Conservation (phyloP, 2,888 invertebrate genomes). For the Nomada ferruginata region DNA sequence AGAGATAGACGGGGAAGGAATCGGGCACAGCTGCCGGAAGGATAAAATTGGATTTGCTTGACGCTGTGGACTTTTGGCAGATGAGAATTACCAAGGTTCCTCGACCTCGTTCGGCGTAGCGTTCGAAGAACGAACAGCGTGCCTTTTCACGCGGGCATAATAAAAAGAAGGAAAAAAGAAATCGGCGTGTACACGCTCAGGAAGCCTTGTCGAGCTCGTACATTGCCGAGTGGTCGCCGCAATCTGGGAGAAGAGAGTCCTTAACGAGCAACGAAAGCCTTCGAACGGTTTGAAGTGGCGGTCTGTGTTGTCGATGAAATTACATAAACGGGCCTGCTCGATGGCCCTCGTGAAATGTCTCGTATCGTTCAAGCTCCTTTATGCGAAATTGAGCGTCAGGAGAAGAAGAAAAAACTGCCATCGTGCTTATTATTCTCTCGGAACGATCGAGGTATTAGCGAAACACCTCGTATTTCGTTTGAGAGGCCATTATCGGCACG, state of each 20-base stretch:
- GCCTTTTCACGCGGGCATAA: not conserved
- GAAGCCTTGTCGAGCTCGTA: not conserved
- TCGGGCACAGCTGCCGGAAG: slow-evolving; percentile 57
- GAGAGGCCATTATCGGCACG: no score
- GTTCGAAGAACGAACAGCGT: not conserved
- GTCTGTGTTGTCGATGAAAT: slow-evolving; percentile 36
- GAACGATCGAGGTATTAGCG: slow-evolving; percentile 8
- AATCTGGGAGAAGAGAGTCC: slow-evolving; percentile 25
- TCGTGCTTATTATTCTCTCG: slow-evolving; percentile 18
- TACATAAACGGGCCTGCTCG: slow-evolving; percentile 37
- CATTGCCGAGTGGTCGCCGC: not conserved
- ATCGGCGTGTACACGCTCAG: not conserved
- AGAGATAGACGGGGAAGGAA: slow-evolving; percentile 50
- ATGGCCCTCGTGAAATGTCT: slow-evolving; percentile 28
- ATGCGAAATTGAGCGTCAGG: slow-evolving; percentile 9
- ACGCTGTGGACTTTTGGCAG: slow-evolving; percentile 39
- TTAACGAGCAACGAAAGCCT: slow-evolving; percentile 37
- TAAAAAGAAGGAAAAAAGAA: slow-evolving; percentile 12
- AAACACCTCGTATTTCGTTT: slow-evolving; percentile 2
- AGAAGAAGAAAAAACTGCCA: not conserved
- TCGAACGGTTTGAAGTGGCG: slow-evolving; percentile 21
- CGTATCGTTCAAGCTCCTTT: slow-evolving; percentile 11
- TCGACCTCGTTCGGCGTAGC: slow-evolving; percentile 50
- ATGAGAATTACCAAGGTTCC: slow-evolving; percentile 48
- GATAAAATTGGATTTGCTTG: slow-evolving; percentile 69